Percentiles rank a stretch among this genome's conserved stretches.
These are phyloP conservation scores for Cyclargus thomasi DNA, from an alignment of 1,140 invertebrate species.

Conservation along the genomic window DNA sequence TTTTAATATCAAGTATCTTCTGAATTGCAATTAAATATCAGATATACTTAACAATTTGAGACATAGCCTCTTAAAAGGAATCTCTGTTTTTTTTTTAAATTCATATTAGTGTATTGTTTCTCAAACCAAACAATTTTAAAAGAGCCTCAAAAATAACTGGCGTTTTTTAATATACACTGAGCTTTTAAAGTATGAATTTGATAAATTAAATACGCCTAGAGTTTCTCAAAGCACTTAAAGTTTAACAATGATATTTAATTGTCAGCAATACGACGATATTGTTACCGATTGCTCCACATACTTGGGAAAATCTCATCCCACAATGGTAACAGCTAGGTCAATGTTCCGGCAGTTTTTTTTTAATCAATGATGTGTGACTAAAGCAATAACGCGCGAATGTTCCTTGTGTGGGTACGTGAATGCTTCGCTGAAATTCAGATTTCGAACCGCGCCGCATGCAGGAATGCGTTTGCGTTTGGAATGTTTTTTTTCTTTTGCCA, in stretches of 20 bases:
- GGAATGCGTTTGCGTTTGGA: neutral
- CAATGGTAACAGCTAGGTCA: constrained; percentile 47
- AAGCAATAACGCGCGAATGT: neutral
- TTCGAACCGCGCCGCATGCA: neutral
- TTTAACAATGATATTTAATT: constrained; percentile 17
- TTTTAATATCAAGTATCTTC: too few relatives aligned
- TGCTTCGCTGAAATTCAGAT: constrained; percentile 2
- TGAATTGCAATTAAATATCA: too few relatives aligned
- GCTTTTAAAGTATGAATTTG: neutral
- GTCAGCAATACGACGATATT: constrained; percentile 17
- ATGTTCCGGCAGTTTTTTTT: constrained; percentile 31
- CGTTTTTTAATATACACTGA: too few relatives aligned
- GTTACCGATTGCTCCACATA: constrained; percentile 42
- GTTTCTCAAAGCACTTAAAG: constrained; percentile 9
- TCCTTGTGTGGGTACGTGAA: neutral
- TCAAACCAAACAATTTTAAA: too few relatives aligned
- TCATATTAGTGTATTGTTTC: too few relatives aligned
- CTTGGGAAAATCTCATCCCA: constrained; percentile 45
- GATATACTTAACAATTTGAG: too few relatives aligned
- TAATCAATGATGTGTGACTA: neutral
- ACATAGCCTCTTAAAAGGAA: too few relatives aligned
- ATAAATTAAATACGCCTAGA: neutral
- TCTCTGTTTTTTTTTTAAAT: too few relatives aligned
- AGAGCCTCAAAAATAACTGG: too few relatives aligned
- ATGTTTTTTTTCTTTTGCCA: neutral